Base-by-base conservation (phyloP, 2,888 invertebrate genomes). In the Calliopum simillimum region DNA sequence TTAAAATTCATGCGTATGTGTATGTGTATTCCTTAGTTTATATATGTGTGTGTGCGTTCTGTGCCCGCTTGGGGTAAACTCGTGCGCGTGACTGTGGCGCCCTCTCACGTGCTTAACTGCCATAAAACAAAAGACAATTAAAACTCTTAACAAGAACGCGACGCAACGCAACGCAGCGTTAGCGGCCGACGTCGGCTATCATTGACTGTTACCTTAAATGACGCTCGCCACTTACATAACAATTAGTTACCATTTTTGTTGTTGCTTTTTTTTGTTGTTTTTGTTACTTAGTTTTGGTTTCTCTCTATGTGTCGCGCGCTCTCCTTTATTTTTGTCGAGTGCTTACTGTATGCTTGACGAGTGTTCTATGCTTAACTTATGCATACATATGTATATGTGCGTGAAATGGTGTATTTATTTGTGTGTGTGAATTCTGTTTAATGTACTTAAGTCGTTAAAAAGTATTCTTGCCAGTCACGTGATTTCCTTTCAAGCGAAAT, bases 21-120 rank as follows among this genome's bases (percentile, higher is more conserved):
- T n/a, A n/a, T n/a, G n/a, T n/a, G n/a, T n/a, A n/a, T n/a, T n/a
- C n/a, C n/a, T n/a, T n/a, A n/a, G n/a, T n/a, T n/a, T n/a, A n/a
- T n/a, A n/a, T n/a, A n/a, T n/a, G 33, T 33, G 8, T 8, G 33
- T 33, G 33, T 33, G 33, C 33, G 33, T 8, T 33, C 8, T 33
- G 8, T 33, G 6, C 8, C 33, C 8, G 6, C 33, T 5, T 8
- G 33, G 33, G 33, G 33, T 8, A 33, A 33, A 33, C 33, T 33
- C n/a, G n/a, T n/a, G n/a, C n/a, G n/a, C n/a, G 14, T n/a, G 46
- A 61, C 19, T 46, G 21, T 44, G 21, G 64, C 51, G 41, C 41
- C 51, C 58, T 41, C 33, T 68, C 68, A 68, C 49, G 59, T 61
- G 68, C 59, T 51, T 44, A 23, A 62, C 44, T 62, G 68, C 68